Evolutionary conservation across 2,113 vertebrate species (phyloP), one percentile per base, ranked within the genome.

Genomic region (Ciconia maguari): DNA sequence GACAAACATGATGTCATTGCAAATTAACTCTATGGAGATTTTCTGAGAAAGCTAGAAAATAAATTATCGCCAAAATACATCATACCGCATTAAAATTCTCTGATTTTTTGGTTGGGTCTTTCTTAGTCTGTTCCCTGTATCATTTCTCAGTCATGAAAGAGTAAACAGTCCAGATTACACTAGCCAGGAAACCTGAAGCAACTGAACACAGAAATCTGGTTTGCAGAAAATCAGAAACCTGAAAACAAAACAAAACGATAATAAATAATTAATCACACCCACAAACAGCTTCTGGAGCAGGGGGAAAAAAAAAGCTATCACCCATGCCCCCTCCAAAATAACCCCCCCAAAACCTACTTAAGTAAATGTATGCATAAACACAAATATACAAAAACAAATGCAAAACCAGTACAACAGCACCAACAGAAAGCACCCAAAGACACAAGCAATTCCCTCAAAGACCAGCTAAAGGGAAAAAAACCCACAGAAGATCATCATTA

Each of bases 401-500:
- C 16, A 88, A 64, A 78, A 55, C 1, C 22, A 42, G 7, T 27
- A 51, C 2, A 79, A 21, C 5, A 69, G 3, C 7, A 29, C 2
- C 10, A 64, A 44, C 10, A 36, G 8, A 41, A 82, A 41, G 3
- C 22, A 91, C 7, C 7, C 18, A 46, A 65, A 74, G 24, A 58
- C 19, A 57, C 7, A 72, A 66, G 30, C 1, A 21, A 44, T 46
- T 41, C 4, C 5, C 10, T 74, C 14, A 41, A 85, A 74, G 5
- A 42, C 3, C 1, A 3, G 1, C 1, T 74, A 64, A 38, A 64
- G 1, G 1, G 7, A 17, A 42, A 10, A 69, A n/a, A 27, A 4
- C 3, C 3, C 7, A 49, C 13, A 64, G 14, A 52, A 60, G 6
- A 78, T 30, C 17, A 44, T 16, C 3, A 66, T n/a, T 13, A 36